phyloP scores from a whole-genome alignment of 2,113 vertebrate genomes.

The Rhinoderma darwinii region DNA sequence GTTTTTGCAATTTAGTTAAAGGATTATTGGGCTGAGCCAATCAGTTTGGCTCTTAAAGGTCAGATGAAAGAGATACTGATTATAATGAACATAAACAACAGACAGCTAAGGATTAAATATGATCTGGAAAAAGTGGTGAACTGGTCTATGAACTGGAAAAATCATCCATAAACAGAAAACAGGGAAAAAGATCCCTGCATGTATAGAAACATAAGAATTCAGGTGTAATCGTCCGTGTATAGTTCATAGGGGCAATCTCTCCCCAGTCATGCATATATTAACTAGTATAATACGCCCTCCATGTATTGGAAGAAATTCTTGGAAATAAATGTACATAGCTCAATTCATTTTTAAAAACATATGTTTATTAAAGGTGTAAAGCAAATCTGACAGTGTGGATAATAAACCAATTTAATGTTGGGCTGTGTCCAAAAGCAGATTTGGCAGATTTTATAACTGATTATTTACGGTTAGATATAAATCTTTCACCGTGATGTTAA shows the following conservation, averaged over 20 bases:
- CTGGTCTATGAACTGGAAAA: not conserved
- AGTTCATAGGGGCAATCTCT: slow-evolving; percentile 10
- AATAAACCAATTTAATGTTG: not conserved
- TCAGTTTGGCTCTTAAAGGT: slow-evolving; percentile 45
- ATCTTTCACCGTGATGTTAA: slow-evolving; percentile 20
- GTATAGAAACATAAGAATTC: slow-evolving; percentile 12
- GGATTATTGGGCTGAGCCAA: slow-evolving; percentile 2
- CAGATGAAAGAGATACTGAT: slow-evolving; percentile 39
- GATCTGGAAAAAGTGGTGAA: not conserved
- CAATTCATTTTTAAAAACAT: not conserved
- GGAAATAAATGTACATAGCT: not conserved
- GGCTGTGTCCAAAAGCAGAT: not conserved
- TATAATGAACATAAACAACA: slow-evolving; percentile 46
- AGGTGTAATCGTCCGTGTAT: not conserved
- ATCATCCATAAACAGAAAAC: slow-evolving; percentile 32
- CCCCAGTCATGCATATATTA: not conserved
- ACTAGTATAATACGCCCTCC: not conserved
- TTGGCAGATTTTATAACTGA: slow-evolving; percentile 9
- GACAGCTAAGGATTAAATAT: not conserved
- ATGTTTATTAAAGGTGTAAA: not conserved
- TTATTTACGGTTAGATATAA: not conserved
- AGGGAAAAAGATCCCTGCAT: not conserved
- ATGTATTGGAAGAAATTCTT: not conserved
- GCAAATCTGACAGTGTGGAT: not conserved
- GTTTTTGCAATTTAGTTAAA: not conserved